Conservation (phyloP, 2,888 invertebrate genomes). For the Nysson spinosus region DNA sequence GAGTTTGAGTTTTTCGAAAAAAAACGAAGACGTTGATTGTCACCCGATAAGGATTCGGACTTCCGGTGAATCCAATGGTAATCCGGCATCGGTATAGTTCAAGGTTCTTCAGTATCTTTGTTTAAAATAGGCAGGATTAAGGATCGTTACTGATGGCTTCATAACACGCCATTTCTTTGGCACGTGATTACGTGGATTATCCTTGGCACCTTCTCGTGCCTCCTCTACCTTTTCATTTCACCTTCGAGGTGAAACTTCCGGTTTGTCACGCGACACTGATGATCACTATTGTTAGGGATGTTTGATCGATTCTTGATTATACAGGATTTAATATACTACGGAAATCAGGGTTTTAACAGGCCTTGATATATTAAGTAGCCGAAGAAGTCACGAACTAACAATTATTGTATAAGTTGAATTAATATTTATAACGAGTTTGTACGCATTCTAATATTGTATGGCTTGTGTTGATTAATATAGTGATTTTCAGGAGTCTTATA, state of each 20-base stretch:
- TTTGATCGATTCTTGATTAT: no score
- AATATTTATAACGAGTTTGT: no score
- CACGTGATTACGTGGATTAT: constrained; percentile 33
- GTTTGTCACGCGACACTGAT: constrained; percentile 35
- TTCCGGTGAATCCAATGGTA: no score
- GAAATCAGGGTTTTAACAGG: not conserved
- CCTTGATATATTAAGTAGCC: not conserved
- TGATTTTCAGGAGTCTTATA: no score
- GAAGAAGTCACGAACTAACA: no score
- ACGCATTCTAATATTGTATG: no score
- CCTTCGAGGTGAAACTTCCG: constrained; percentile 21
- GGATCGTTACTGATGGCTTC: constrained; percentile 33
- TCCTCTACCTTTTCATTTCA: constrained; percentile 2
- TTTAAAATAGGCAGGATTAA: constrained; percentile 20
- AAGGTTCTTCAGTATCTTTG: constrained; percentile 40
- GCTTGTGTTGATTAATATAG: no score
- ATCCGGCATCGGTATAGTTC: constrained; percentile 34
- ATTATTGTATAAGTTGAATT: no score
- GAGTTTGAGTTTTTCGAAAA: no score
- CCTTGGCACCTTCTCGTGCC: constrained; percentile 27
- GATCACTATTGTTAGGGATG: not conserved
- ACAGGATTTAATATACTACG: no score
- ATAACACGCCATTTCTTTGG: constrained; percentile 30
- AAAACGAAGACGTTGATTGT: no score
- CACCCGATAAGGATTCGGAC: no score